These are phyloP conservation scores for Leptopilina syphax DNA, from an alignment of 2,888 invertebrate species.

Conservation along the genomic window DNA sequence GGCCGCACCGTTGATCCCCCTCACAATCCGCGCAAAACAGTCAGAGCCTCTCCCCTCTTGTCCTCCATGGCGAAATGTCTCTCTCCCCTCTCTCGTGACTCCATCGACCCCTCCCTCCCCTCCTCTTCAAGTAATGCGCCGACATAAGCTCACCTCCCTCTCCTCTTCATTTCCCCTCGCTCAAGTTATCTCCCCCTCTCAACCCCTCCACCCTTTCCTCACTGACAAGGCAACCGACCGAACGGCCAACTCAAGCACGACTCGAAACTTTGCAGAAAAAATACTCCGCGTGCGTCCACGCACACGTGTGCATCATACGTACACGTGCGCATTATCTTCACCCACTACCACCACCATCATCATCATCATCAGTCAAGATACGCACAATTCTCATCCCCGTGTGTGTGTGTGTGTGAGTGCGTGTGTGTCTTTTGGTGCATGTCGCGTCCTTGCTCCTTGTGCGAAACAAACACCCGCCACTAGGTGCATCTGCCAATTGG, in stretches of 20 bases:
- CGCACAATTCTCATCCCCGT: not conserved
- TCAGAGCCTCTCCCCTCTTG: slow-evolving; percentile 37
- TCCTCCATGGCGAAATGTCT: slow-evolving; percentile 55
- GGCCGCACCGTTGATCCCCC: slow-evolving; percentile 47
- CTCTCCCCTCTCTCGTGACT: slow-evolving; percentile 53
- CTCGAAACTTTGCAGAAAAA: slow-evolving; percentile 60
- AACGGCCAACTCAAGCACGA: slow-evolving; percentile 62
- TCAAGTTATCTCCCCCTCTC: not conserved
- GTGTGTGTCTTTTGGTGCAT: not conserved
- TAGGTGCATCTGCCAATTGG: slow-evolving; percentile 15
- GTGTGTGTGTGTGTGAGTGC: not conserved
- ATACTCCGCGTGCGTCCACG: slow-evolving; percentile 66
- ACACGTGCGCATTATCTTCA: slow-evolving; percentile 11
- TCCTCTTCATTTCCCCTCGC: not conserved
- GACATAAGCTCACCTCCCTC: slow-evolving; percentile 44
- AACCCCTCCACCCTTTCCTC: not conserved
- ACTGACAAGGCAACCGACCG: slow-evolving; percentile 54
- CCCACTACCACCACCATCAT: not conserved
- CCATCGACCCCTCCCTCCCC: slow-evolving; percentile 36
- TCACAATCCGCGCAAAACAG: slow-evolving; percentile 28
- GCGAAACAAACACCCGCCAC: not conserved
- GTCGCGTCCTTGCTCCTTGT: slow-evolving; percentile 19
- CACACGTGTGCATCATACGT: slow-evolving; percentile 57
- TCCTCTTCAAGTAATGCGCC: slow-evolving; percentile 52
- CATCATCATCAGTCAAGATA: not conserved